Conservation (phyloP, 2,113 vertebrate species). For the Bubo blakistoni region DNA sequence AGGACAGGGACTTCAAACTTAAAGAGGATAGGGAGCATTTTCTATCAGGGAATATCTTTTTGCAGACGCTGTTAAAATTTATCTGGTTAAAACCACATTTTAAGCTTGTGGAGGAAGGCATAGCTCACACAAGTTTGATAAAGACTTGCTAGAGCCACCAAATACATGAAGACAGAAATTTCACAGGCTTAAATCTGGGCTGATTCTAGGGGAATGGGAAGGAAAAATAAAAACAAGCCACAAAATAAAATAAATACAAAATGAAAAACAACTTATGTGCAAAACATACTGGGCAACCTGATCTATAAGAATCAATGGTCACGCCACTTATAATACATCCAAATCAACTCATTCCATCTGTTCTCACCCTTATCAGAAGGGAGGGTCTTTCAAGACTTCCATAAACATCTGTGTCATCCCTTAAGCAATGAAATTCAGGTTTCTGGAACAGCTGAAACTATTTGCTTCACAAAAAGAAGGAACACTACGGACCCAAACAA, state of each 20-base stretch:
- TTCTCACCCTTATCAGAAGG: not conserved
- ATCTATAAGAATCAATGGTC: not conserved
- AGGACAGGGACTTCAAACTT: not conserved
- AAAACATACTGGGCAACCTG: not conserved
- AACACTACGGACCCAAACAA: not conserved
- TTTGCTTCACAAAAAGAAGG: not conserved
- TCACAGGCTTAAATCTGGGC: not conserved
- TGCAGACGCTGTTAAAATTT: not conserved
- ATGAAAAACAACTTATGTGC: accelerated
- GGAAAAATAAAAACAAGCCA: not conserved
- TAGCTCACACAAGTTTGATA: not conserved
- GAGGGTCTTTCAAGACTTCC: not conserved
- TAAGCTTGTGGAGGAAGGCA: not conserved
- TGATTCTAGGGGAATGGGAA: not conserved
- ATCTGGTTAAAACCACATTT: not conserved
- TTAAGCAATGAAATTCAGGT: not conserved
- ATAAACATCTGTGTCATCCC: not conserved
- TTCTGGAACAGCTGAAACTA: not conserved
- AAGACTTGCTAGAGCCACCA: not conserved
- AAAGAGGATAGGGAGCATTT: not conserved
- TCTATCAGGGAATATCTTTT: not conserved
- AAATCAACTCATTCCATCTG: not conserved
- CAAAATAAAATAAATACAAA: not conserved
- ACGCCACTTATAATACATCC: not conserved
- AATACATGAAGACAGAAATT: not conserved